Conservation (phyloP, 2,797 vertebrate genomes). For the Bradypodion pumilum region DNA sequence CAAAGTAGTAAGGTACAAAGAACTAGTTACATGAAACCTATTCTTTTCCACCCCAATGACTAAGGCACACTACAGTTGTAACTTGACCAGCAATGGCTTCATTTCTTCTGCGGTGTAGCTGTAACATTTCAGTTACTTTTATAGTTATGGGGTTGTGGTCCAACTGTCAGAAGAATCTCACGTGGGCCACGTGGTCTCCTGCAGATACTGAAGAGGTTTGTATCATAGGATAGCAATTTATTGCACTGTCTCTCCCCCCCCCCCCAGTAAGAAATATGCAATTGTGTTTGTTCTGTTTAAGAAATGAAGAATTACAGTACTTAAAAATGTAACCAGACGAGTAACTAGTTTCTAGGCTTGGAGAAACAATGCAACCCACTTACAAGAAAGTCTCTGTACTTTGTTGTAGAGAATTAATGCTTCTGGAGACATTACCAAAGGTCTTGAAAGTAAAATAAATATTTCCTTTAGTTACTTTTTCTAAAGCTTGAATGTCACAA, state of each 20-base stretch:
- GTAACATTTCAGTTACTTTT: background rate
- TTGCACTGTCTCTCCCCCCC: too few species aligned
- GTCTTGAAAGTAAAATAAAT: background rate
- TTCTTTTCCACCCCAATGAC: background rate
- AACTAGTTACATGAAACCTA: background rate
- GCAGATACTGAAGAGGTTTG: background rate
- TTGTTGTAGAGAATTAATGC: too few species aligned
- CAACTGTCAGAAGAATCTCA: background rate
- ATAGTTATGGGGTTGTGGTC: background rate
- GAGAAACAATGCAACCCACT: too few species aligned
- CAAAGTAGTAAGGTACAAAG: background rate
- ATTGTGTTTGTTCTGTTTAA: background rate
- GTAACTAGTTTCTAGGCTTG: background rate
- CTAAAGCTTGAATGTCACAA: background rate
- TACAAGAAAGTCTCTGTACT: too few species aligned
- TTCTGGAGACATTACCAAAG: too few species aligned
- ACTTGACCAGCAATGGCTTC: background rate
- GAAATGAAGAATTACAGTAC: background rate
- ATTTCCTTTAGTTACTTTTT: background rate
- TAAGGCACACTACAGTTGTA: background rate
- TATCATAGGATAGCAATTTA: too few species aligned
- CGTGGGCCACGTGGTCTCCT: background rate
- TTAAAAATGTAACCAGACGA: background rate
- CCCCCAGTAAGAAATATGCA: too few species aligned
- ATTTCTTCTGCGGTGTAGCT: background rate